Evolutionary conservation across 2,113 vertebrate genomes (phyloP).

Genomic region (Oncorhynchus keta): DNA sequence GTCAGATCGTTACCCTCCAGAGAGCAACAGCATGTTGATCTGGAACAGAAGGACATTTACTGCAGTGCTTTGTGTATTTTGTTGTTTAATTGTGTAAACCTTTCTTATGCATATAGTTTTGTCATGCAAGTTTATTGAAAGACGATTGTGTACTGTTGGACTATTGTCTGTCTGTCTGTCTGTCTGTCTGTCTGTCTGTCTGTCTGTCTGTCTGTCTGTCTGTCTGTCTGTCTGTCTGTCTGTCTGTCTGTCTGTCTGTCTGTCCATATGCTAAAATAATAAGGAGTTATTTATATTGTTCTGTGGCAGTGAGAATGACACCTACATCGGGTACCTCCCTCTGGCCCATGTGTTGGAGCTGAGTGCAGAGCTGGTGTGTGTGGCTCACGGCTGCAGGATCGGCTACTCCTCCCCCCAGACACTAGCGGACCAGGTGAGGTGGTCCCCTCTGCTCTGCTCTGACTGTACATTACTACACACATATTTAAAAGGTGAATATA

Average conservation of each 20-base stretch:
- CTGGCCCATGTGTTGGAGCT: conserved; percentile 94
- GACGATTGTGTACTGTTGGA: background rate
- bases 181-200: no score
- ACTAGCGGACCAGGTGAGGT: conserved; percentile 86
- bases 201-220: no score
- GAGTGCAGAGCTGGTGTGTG: conserved; percentile 88
- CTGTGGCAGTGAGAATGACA: conserved; percentile 82
- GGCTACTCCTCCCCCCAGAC: conserved; percentile 96
- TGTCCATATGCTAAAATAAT: no score
- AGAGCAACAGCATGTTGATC: conserved; percentile 13
- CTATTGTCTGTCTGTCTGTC: no score
- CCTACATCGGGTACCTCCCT: conserved; percentile 92
- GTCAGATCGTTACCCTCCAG: conserved; percentile 1
- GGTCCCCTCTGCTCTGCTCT: background rate
- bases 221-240: no score
- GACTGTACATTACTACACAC: background rate
- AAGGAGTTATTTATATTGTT: background rate
- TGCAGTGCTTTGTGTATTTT: conserved; percentile 20
- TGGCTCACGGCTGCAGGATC: conserved; percentile 86
- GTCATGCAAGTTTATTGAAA: background rate
- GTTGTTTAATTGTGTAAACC: conserved; percentile 7
- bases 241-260: no score
- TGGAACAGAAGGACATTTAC: conserved; percentile 1
- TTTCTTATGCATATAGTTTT: background rate
- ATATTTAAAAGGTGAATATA: background rate